Base-by-base conservation (phyloP, 2,888 invertebrate genomes). In the Tiliacea citrago region DNA sequence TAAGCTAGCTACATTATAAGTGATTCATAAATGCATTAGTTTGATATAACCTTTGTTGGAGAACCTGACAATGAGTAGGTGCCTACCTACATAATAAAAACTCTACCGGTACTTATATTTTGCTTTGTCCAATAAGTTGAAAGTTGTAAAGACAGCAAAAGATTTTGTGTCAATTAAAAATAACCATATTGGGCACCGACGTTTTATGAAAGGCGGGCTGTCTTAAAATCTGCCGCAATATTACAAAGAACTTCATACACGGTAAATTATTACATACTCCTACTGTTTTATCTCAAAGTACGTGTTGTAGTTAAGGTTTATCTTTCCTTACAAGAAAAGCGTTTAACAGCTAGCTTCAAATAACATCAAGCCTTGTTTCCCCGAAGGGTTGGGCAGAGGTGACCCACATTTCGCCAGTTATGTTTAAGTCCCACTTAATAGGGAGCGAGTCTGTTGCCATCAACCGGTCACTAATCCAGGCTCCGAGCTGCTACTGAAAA, bases 221-320 rank as follows among this genome's bases (percentile, higher is more conserved):
- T 21, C 16, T 47, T 69, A 45, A 75, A 65, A 61, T 71, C 12
- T 53, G 24, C n/a, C 69, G 57, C 45, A 39, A 29, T 29, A 53
- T 67, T 55, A 47, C 35, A 69, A 39, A 61, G n/a, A 74, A 35
- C 18, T n/a, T 58, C 53, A 5, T 51, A 62, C 7, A 62, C 49
- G 39, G 45, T 29, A 62, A 1, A 21, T 42, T 47, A 60, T 65
- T n/a, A 55, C 42, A 49, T 69, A 39, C 70, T 51, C 49, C 61
- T 71, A 76, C 47, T 49, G n/a, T 58, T 53, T 72, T 63, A 78
- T 69, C 69, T 63, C 18, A n/a, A 35, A 55, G 53, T 51, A 78
- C 73, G 61, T 76, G 62, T 77, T 53, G 2, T 55, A 76, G 29
- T n/a, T 67, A 16, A 67, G 10, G 18, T 45, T 51, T 39, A 63